phyloP scores from a whole-genome alignment of 2,113 vertebrate genomes.

The Dascyllus trimaculatus region DNA sequence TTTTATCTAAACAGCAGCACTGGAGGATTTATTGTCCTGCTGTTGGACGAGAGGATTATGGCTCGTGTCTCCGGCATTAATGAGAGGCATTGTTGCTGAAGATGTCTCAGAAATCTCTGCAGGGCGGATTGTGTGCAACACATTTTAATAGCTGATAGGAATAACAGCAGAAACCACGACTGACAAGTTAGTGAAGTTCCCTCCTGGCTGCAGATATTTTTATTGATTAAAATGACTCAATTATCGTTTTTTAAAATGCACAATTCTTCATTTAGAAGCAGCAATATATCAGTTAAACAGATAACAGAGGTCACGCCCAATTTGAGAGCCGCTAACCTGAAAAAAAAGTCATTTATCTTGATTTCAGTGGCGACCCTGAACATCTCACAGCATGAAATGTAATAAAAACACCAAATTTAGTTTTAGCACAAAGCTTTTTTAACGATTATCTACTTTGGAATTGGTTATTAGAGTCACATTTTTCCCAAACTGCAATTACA shows the following conservation, averaged over 20 bases:
- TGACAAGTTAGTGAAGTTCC: not conserved
- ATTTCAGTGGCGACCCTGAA: not conserved
- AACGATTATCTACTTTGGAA: too few species aligned
- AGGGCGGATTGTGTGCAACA: not conserved
- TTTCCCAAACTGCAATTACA: too few species aligned
- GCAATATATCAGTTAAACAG: too few species aligned
- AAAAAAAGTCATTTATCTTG: too few species aligned
- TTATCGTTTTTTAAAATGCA: too few species aligned
- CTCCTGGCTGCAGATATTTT: not conserved
- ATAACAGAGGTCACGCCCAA: too few species aligned
- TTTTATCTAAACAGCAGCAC: not conserved
- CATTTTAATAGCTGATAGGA: not conserved
- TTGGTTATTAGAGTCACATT: too few species aligned
- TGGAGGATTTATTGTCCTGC: constrained; percentile 8
- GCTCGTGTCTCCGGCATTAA: not conserved
- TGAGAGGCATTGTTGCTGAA: constrained; percentile 9
- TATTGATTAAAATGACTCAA: not conserved
- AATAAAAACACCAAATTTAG: too few species aligned
- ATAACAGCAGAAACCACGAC: not conserved
- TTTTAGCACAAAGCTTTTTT: not conserved
- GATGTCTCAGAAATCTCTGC: constrained; percentile 10
- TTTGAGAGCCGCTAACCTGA: too few species aligned
- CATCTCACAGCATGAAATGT: too few species aligned
- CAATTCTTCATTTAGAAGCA: too few species aligned
- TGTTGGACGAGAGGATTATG: constrained; percentile 26